Evolutionary conservation across 2,797 vertebrate species (phyloP).

Genomic region (Prunella strophiata): DNA sequence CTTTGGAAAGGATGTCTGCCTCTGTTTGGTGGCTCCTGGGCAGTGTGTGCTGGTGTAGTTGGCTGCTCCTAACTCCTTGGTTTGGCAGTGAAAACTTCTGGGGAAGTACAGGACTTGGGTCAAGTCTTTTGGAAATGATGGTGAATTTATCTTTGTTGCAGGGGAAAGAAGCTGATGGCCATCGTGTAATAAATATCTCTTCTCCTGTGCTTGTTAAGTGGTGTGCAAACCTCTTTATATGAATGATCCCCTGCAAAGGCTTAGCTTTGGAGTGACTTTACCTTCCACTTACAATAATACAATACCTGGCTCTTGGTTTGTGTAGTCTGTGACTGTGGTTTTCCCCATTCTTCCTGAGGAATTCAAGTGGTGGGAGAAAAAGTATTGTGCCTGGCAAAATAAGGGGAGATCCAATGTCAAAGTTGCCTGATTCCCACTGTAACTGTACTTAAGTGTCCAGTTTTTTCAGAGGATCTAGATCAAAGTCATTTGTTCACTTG

Average conservation of each 20-base stretch:
- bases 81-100: constrained; percentile 14
- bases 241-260: background rate
- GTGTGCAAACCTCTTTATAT: background rate
- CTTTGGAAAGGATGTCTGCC: background rate
- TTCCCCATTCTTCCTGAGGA: background rate
- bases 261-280: background rate
- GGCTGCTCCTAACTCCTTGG: constrained; percentile 25
- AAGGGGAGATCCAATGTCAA: background rate
- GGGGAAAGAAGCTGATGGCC: constrained; percentile 40
- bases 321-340: background rate
- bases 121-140: constrained; percentile 23
- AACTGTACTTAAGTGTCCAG: background rate
- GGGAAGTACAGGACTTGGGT: background rate
- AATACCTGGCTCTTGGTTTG: background rate
- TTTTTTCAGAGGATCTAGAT: background rate
- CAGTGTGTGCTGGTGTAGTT: background rate
- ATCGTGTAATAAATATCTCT: background rate
- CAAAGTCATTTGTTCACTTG: background rate
- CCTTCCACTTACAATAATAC: background rate
- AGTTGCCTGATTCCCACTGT: background rate
- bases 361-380: background rate
- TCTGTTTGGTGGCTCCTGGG: background rate
- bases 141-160: constrained; percentile 45
- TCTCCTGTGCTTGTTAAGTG: background rate
- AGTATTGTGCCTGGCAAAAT: background rate